Evolutionary conservation across 2,113 vertebrate species (phyloP).

Genomic region (Sebastes schlegelii): DNA sequence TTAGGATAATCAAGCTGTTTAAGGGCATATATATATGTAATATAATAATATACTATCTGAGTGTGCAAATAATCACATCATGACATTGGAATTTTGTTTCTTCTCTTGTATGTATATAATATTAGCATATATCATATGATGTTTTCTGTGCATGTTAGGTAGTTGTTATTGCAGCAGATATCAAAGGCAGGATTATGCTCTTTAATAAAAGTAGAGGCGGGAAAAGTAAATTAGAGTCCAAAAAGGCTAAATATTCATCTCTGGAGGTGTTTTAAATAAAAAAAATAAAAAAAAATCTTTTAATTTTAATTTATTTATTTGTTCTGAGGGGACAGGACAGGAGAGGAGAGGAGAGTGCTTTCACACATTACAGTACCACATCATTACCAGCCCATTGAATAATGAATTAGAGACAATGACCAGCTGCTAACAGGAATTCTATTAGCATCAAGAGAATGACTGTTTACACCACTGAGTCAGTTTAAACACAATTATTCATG

Average conservation of each 20-base stretch:
- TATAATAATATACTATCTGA: background rate
- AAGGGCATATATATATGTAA: background rate
- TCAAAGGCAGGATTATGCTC: background rate
- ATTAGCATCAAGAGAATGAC: conserved; percentile 75
- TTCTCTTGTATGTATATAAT: background rate
- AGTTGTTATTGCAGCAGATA: background rate
- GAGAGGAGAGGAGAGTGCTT: conserved; percentile 29
- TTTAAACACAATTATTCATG: conserved; percentile 43
- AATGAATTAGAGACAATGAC: conserved; percentile 64
- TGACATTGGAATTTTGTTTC: background rate
- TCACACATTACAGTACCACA: conserved; percentile 43
- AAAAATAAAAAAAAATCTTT: background rate
- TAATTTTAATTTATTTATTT: background rate
- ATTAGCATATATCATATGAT: background rate
- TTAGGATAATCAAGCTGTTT: background rate
- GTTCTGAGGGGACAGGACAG: too few relatives aligned
- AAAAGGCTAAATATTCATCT: background rate
- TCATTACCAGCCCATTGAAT: conserved; percentile 65
- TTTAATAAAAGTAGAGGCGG: background rate
- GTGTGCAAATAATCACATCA: background rate
- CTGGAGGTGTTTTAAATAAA: background rate
- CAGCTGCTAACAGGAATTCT: conserved; percentile 70
- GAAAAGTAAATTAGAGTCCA: background rate
- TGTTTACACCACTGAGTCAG: conserved; percentile 50
- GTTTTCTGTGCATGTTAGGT: background rate